These are phyloP conservation scores for Masnerella sp. DNA, from an alignment of 2,888 invertebrate species.

Conservation along the genomic window DNA sequence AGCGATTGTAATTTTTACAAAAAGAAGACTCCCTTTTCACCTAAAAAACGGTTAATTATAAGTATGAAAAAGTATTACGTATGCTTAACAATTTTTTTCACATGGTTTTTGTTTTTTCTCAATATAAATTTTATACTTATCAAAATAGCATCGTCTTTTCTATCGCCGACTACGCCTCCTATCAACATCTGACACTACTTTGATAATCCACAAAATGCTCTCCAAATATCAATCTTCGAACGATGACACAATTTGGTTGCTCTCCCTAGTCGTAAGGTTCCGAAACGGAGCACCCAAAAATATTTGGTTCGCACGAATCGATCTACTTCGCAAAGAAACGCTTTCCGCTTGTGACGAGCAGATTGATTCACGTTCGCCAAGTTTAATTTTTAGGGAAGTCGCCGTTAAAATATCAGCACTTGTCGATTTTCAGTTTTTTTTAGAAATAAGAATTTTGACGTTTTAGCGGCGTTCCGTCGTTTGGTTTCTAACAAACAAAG, in stretches of 20 bases:
- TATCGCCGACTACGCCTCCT: constrained; percentile 45
- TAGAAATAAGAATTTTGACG: not conserved
- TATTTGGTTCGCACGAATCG: no score
- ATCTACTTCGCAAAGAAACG: no score
- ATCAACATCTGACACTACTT: constrained; percentile 55
- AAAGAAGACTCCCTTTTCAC: constrained; percentile 46
- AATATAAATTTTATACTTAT: constrained; percentile 56
- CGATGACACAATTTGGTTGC: constrained; percentile 31
- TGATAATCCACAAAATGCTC: constrained; percentile 57
- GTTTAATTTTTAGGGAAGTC: constrained; percentile 1
- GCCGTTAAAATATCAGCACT: no score
- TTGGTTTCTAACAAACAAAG: constrained; percentile 30
- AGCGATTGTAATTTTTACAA: constrained; percentile 51
- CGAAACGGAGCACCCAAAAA: not conserved
- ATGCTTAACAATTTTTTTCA: constrained; percentile 52
- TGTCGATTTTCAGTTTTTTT: no score
- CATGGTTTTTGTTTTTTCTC: constrained; percentile 22
- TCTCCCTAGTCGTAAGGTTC: constrained; percentile 11
- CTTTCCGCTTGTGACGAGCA: no score
- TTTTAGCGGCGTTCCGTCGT: not conserved
- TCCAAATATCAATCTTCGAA: constrained; percentile 52
- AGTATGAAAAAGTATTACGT: constrained; percentile 54
- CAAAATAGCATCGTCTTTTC: constrained; percentile 58
- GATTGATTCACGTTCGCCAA: no score
- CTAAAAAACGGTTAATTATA: constrained; percentile 43